Evolutionary conservation across 2,888 invertebrate species (phyloP).

Genomic region (Tuta absoluta): DNA sequence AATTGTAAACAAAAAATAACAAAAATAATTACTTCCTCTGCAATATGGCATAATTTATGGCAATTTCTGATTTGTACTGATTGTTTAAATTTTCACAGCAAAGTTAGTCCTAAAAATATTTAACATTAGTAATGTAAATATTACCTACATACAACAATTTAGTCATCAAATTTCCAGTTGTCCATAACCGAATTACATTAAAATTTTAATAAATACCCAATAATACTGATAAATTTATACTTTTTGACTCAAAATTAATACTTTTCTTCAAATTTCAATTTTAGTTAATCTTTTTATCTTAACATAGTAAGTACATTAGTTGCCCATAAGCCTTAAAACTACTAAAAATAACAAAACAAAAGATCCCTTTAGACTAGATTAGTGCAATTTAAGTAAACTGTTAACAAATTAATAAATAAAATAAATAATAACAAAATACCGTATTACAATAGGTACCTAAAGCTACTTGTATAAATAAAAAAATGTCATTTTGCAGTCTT

Average conservation of each 20-base stretch:
- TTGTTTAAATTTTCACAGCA: background rate
- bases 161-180: background rate
- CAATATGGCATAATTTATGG: background rate
- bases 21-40: slow-evolving; percentile 17
- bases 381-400: slow-evolving; percentile 47
- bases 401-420: slow-evolving; percentile 39
- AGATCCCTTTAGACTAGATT: slow-evolving; percentile 52
- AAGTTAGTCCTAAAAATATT: slow-evolving; percentile 2
- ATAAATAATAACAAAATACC: slow-evolving; percentile 24
- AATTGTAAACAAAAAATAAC: slow-evolving; percentile 8
- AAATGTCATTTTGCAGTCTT: slow-evolving; percentile 65
- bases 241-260: slow-evolving; percentile 19
- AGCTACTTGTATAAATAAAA: slow-evolving; percentile 29
- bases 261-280: background rate
- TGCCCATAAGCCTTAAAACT: slow-evolving; percentile 37
- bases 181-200: background rate
- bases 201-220: slow-evolving; percentile 23
- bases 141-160: background rate
- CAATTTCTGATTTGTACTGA: slow-evolving; percentile 12
- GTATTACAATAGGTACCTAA: background rate
- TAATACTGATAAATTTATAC: slow-evolving; percentile 29
- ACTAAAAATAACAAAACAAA: slow-evolving; percentile 33
- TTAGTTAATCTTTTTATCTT: background rate
- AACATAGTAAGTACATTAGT: slow-evolving; percentile 29
- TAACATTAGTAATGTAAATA: slow-evolving; percentile 6